Evolutionary conservation across 64 coral and sea anemone genomes (phyloP).

Genomic region (Stylophora pistillata): DNA sequence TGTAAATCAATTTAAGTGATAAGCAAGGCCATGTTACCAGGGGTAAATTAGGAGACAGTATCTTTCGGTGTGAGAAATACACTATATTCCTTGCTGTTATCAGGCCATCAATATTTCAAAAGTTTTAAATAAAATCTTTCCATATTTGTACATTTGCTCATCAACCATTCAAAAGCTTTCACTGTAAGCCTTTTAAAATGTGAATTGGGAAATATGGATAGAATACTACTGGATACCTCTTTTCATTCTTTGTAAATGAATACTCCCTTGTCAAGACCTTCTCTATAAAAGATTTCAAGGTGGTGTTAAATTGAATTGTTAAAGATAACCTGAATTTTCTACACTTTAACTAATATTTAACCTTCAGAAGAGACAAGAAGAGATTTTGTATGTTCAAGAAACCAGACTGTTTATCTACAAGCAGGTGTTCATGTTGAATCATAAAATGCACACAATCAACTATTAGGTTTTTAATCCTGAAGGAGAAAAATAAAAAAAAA

Average conservation of each 20-base stretch:
- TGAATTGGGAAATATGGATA: not conserved
- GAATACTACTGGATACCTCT: not conserved
- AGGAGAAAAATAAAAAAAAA: not conserved
- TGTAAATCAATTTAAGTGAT: not conserved
- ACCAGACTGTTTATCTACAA: not conserved
- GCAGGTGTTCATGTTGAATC: not conserved
- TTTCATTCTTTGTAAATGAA: not conserved
- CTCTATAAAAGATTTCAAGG: not conserved
- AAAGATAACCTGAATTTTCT: too few relatives aligned
- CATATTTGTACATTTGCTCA: not conserved
- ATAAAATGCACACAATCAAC: not conserved
- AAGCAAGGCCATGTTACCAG: not conserved
- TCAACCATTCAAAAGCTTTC: not conserved
- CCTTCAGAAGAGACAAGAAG: not conserved
- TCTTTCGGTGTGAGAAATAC: not conserved
- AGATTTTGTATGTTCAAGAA: not conserved
- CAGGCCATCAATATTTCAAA: conserved; percentile 30
- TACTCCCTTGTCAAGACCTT: not conserved
- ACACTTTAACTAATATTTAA: not conserved
- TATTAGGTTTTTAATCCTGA: not conserved
- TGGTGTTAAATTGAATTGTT: too few relatives aligned
- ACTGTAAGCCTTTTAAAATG: not conserved
- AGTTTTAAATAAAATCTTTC: not conserved
- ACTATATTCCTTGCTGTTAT: not conserved
- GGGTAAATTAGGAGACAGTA: not conserved